Conservation (phyloP, 64 coral and sea anemone genomes). For the Anthopleura sola region DNA sequence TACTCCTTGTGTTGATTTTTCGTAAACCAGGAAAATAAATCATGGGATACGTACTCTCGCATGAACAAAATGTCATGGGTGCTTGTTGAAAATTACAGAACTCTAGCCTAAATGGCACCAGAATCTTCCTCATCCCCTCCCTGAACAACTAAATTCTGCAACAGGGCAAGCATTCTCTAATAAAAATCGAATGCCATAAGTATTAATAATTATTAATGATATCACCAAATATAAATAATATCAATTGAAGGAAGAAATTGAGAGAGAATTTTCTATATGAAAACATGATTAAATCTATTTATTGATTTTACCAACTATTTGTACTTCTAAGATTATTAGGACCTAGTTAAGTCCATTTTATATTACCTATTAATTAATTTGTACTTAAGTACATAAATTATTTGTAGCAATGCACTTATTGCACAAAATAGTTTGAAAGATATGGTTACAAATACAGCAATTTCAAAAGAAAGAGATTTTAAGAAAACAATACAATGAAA, state of each 20-base stretch:
- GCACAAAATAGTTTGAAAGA: not conserved
- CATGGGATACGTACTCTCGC: too few relatives aligned
- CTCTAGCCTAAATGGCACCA: too few relatives aligned
- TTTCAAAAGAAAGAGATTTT: not conserved
- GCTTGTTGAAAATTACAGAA: too few relatives aligned
- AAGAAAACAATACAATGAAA: not conserved
- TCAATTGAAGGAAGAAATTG: not conserved
- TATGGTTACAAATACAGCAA: not conserved
- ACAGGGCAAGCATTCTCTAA: not conserved
- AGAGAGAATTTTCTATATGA: constrained; percentile 9
- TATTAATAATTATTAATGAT: not conserved
- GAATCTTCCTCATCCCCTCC: not conserved
- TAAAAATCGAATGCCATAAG: not conserved
- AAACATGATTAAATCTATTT: constrained; percentile 14
- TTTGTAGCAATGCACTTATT: not conserved
- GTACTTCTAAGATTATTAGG: not conserved
- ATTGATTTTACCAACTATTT: constrained; percentile 7
- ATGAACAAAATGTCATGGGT: too few relatives aligned
- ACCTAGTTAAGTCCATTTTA: not conserved
- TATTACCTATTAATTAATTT: not conserved
- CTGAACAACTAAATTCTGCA: not conserved
- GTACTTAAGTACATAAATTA: not conserved
- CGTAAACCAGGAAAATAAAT: too few relatives aligned
- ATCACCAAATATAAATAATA: not conserved
- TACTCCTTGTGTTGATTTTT: too few relatives aligned